A percentile compares a stretch with the other conserved stretches of the same genome.
Conservation (phyloP, 2,888 invertebrate species). For the Alloplasta piceator region DNA sequence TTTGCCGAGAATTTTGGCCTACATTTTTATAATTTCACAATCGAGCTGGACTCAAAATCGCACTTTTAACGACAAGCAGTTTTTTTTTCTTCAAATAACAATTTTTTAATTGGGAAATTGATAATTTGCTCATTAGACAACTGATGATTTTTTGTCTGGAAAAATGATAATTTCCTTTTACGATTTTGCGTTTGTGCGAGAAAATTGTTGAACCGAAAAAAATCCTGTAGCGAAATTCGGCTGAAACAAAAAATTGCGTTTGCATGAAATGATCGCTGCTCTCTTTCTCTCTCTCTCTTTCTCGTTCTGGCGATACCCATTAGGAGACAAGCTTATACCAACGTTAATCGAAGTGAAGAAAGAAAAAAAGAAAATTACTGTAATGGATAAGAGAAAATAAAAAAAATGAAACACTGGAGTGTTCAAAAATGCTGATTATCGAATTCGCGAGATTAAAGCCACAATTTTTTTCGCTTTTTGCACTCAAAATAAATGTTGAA, state of each 20-base stretch:
- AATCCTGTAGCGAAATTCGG: constrained; percentile 67
- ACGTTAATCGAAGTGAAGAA: constrained; percentile 64
- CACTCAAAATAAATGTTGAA: not conserved
- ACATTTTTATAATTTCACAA: too few relatives aligned
- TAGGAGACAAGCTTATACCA: constrained; percentile 72
- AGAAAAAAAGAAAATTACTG: constrained; percentile 68
- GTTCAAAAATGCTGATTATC: not conserved
- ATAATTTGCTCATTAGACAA: too few relatives aligned
- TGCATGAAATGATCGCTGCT: constrained; percentile 10
- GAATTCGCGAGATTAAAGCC: not conserved
- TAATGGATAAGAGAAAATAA: constrained; percentile 71
- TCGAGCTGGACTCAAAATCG: too few relatives aligned
- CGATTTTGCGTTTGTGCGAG: too few relatives aligned
- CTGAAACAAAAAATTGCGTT: constrained; percentile 13
- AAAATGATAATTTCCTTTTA: too few relatives aligned
- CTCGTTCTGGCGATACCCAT: constrained; percentile 69
- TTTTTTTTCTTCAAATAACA: too few relatives aligned
- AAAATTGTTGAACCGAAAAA: not conserved
- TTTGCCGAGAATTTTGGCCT: too few relatives aligned
- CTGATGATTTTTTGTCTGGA: too few relatives aligned
- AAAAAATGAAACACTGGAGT: constrained; percentile 37
- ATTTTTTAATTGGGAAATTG: too few relatives aligned
- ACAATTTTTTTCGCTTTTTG: not conserved
- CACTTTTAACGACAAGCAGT: too few relatives aligned
- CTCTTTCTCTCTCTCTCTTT: constrained; percentile 30